These are phyloP conservation scores for Probosciger aterrimus DNA, from an alignment of 2,113 vertebrate species.

Conservation along the genomic window DNA sequence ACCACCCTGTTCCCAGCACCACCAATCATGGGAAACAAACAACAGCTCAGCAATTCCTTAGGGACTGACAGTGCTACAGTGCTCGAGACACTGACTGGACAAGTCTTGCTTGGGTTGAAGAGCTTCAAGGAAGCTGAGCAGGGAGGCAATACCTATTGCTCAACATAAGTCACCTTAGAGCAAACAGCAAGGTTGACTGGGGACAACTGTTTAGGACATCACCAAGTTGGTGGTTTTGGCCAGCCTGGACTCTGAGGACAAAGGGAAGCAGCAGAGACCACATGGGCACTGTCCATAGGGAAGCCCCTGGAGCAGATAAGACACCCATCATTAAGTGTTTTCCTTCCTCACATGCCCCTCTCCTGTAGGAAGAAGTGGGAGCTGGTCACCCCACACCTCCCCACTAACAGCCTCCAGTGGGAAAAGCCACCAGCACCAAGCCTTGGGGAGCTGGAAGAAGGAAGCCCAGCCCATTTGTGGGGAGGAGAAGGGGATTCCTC, in stretches of 20 bases:
- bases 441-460: not conserved
- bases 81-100: not conserved
- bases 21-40: not conserved
- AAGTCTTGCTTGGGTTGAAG: not conserved
- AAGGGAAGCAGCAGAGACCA: not conserved
- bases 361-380: rapidly evolving
- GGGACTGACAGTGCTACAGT: not conserved
- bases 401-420: not conserved
- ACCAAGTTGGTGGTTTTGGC: not conserved
- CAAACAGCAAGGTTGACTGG: not conserved
- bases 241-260: not conserved
- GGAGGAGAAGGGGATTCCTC: not conserved
- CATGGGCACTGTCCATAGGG: not conserved
- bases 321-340: rapidly evolving
- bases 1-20: not conserved
- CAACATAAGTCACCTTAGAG: not conserved
- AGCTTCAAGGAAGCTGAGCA: not conserved
- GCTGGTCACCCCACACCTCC: not conserved
- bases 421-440: not conserved
- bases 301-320: too few species aligned
- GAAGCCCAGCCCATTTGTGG: not conserved
- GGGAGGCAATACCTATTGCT: not conserved
- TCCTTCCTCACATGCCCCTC: not conserved
- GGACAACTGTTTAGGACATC: not conserved
- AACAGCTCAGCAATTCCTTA: not conserved